A percentile compares a stretch with the other conserved stretches of the same genome.
Conservation (phyloP, 2,113 vertebrate species). For the Ia io region DNA sequence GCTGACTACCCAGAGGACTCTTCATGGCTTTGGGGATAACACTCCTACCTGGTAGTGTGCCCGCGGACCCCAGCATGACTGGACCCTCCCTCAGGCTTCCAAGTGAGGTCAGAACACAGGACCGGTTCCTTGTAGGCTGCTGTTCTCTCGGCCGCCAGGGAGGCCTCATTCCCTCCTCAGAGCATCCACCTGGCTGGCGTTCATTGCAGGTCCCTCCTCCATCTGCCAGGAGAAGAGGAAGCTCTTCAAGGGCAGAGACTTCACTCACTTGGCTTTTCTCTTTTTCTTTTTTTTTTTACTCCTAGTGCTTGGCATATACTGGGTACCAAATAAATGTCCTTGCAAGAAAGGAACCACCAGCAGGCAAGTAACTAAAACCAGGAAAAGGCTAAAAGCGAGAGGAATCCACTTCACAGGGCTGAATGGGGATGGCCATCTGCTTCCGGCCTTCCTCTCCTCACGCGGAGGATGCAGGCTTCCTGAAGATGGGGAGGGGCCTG, state of each 20-base stretch:
- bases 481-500: neutral
- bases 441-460: conserved; percentile 47
- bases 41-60: neutral
- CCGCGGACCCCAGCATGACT: accelerated
- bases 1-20: neutral
- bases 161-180: neutral
- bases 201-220: neutral
- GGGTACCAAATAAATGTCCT: neutral
- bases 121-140: neutral
- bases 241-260: neutral
- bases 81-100: neutral
- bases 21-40: neutral
- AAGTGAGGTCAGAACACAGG: neutral
- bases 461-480: neutral
- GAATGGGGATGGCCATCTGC: conserved; percentile 40
- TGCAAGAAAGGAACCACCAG: neutral
- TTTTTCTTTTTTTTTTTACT: neutral
- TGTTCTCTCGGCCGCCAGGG: accelerated
- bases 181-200: neutral
- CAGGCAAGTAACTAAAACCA: neutral
- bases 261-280: too few relatives aligned
- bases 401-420: neutral
- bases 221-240: neutral
- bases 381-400: conserved; percentile 46
- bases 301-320: neutral